Evolutionary conservation across 2,797 vertebrate species (phyloP).

Genomic region (Paratrypauchen microcephalus): DNA sequence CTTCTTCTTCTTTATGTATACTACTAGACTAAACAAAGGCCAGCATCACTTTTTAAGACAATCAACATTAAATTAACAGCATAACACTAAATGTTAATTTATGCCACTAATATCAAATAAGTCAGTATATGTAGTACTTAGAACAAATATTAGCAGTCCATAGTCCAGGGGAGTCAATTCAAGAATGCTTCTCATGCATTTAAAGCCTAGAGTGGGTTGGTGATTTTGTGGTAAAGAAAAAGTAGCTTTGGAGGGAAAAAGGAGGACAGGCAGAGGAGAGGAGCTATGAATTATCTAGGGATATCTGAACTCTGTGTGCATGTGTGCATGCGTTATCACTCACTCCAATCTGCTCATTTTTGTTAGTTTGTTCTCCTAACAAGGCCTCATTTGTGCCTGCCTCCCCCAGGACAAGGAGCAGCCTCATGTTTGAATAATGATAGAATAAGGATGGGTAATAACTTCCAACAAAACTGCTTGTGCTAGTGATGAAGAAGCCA

Average conservation of each 20-base stretch:
- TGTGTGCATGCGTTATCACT: background rate
- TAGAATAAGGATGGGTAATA: slow-evolving; percentile 31
- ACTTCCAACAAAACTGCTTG: slow-evolving; percentile 4
- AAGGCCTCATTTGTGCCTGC: slow-evolving; percentile 45
- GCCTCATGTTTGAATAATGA: slow-evolving; percentile 53
- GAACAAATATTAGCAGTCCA: background rate
- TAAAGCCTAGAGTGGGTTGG: background rate
- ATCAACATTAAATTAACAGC: no score
- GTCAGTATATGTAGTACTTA: background rate
- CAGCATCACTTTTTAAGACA: no score
- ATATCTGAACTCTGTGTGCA: slow-evolving; percentile 13
- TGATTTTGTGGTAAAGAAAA: background rate
- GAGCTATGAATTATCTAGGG: slow-evolving; percentile 5
- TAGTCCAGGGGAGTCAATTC: background rate
- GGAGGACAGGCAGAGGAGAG: background rate
- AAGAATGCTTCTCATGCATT: background rate
- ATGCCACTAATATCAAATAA: background rate
- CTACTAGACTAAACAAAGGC: no score
- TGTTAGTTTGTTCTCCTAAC: slow-evolving; percentile 51
- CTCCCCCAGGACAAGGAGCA: slow-evolving; percentile 33
- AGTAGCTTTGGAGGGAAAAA: background rate
- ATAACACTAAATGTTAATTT: background rate
- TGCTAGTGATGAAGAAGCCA: background rate
- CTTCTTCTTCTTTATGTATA: no score
- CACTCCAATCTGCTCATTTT: slow-evolving; percentile 11